Conservation (phyloP, 2,113 vertebrate species). For the Ondatra zibethicus region DNA sequence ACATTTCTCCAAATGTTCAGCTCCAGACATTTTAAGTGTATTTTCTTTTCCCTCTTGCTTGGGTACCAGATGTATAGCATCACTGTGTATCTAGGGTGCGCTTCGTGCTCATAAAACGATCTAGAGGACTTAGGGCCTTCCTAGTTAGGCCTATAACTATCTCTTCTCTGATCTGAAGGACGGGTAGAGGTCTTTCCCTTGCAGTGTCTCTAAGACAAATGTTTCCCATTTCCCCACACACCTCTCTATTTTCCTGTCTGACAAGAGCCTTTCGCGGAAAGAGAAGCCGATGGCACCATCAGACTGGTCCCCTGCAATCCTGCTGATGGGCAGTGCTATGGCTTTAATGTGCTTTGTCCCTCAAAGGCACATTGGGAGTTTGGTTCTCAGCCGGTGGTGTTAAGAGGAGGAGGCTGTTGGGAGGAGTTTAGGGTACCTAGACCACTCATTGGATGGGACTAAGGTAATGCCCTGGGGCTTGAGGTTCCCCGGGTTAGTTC, state of each 20-base stretch:
- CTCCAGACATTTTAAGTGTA: neutral
- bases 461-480: neutral
- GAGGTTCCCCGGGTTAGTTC: neutral
- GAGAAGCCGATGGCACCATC: neutral
- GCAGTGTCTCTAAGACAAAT: constrained; percentile 4
- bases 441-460: too few relatives aligned
- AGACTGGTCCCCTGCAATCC: neutral
- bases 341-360: neutral
- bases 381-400: neutral
- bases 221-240: neutral
- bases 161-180: neutral
- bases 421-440: neutral
- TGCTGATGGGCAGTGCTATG: neutral
- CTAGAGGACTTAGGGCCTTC: neutral
- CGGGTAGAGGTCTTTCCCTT: neutral
- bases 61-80: neutral
- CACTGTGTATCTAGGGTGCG: neutral
- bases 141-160: neutral
- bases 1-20: neutral
- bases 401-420: too few relatives aligned
- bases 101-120: neutral
- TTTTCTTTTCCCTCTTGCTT: neutral
- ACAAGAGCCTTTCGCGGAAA: neutral
- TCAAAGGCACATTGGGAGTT: neutral
- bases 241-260: neutral